Base-by-base conservation (phyloP, 1,140 invertebrate species). In the Brachionus rubens region DNA sequence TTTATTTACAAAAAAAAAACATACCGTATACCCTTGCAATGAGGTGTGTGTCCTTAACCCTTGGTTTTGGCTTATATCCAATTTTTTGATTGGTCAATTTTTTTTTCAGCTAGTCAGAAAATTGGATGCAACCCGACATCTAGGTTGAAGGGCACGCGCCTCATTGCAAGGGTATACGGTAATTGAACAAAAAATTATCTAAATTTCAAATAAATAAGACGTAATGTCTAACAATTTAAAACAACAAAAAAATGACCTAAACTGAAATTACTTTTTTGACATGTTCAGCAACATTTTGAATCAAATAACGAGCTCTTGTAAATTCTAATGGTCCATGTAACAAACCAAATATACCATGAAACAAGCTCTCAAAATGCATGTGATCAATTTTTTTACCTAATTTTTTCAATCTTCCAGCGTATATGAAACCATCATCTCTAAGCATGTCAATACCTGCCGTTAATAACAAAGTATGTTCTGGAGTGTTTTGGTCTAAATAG, bases 401-500 rank as follows among this genome's bases (percentile, higher is more conserved):
- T 36, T 56, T n/a, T 54, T 46, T 54, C 12, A 75, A 10, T 6
- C 72, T 47, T n/a, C n/a, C 40, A n/a, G 48, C 72, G 47, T 75
- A 75, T 16, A 75, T 75, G 47, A 75, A 56, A 3, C 72, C 72
- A 19, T 75, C 72, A 47, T 75, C 72, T 56, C 72, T 54, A 3
- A 75, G 3, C 16, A 75, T 75, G 14, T 75, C 72, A 4, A 75
- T 47, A 36, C 36, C 72, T 28, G 54, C 33, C 14, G 72, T 75
- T 7, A 75, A 26, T 7, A 75, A 48, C n/a, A 75, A 16, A 12
- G 48, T 75, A 28, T 26, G 19, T n/a, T 50, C 47, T 41, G 72
- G 72, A 19, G 72, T 54, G 30, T 54, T 47, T 56, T 40, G 12
- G 6, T 7, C 7, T 24, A 75, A 47, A 43, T 56, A 46, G 2